Evolutionary conservation across 2,113 vertebrate species (phyloP).

Genomic region (Polypterus senegalus): DNA sequence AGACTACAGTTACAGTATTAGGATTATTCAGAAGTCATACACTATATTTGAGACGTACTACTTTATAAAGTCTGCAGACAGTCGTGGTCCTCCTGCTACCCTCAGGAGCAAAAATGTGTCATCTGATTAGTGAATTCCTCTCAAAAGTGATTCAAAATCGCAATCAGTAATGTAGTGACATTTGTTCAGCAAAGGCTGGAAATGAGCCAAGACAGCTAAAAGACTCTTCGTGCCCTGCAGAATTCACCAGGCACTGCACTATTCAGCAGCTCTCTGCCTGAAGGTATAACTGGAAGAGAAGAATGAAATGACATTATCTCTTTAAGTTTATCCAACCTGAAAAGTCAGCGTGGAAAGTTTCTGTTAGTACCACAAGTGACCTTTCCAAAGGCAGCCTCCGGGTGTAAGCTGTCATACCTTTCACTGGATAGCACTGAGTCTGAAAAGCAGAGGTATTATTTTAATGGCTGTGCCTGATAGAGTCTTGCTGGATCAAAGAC

Average conservation of each 20-base stretch:
- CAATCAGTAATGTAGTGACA: constrained; percentile 13
- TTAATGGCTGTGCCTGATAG: constrained; percentile 1
- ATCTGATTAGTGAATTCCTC: constrained; percentile 12
- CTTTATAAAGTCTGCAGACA: no score
- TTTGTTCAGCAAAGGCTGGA: constrained; percentile 7
- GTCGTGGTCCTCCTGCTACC: not conserved
- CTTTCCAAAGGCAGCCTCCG: constrained; percentile 5
- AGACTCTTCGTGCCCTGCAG: constrained; percentile 7
- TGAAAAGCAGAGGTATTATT: not conserved
- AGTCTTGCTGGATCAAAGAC: not conserved
- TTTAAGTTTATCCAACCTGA: constrained; percentile 10
- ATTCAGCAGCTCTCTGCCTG: constrained; percentile 7
- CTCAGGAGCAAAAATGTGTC: constrained; percentile 7
- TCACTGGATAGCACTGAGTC: not conserved
- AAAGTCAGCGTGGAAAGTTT: constrained; percentile 9
- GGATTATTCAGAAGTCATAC: no score
- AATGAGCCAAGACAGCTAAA: constrained; percentile 5
- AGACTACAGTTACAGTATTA: no score
- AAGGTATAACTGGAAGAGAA: not conserved
- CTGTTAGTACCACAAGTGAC: constrained; percentile 7
- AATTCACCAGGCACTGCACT: constrained; percentile 2
- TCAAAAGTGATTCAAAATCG: constrained; percentile 11
- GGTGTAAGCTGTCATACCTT: constrained; percentile 2
- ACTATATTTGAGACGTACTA: no score
- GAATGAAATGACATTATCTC: constrained; percentile 15